Base-by-base conservation (phyloP, 2,113 vertebrate species). In the Bufo gargarizans region DNA sequence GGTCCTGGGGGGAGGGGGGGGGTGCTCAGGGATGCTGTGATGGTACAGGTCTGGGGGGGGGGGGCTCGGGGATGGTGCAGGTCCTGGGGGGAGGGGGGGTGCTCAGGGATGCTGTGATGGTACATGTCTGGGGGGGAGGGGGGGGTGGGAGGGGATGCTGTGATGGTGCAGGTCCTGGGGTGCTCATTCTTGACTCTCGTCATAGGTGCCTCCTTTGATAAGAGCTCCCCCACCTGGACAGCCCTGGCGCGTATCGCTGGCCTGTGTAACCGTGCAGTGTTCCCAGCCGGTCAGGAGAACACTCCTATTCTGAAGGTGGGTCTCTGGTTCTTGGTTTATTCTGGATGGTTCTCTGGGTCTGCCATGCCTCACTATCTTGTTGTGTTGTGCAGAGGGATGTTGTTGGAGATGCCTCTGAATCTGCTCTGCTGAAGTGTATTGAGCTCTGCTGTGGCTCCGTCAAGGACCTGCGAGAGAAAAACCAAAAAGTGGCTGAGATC, bases 371-470 rank as follows among this genome's bases (percentile, higher is more conserved):
- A 4, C 1, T n/a, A 14, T 69, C 74, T 49, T 8, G 4, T 74
- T 67, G 83, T 88, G 82, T 53, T 91, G 69, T 59, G 11, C 90
- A 96, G 96, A 91, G 95, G 90, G 90, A 94, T 0, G 96, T 96
- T 4, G 96, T 95, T 0, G 96, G 96, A 22, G 96, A 96, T 0
- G 96, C 96, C 1, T 96, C 95, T 0, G 96, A 96, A 85, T 96
- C 96, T 0, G 96, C 96, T 0, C 95, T 96, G 72, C 81, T 96
- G 9, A 96, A 96, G 76, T 96, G 95, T 69, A 96, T 96, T 10
- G 96, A 96, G 80, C 49, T 96, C 47, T 96, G 95, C 90, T 96
- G 95, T 10, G 96, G 96, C 0, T 95, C 95, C 5, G 96, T 96
- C 87, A 95, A 92, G 84, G 94, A 95, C 47, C 94, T 96, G 95